phyloP scores from a whole-genome alignment of 2,888 invertebrate species.

The Ceratothoa steindachneri region DNA sequence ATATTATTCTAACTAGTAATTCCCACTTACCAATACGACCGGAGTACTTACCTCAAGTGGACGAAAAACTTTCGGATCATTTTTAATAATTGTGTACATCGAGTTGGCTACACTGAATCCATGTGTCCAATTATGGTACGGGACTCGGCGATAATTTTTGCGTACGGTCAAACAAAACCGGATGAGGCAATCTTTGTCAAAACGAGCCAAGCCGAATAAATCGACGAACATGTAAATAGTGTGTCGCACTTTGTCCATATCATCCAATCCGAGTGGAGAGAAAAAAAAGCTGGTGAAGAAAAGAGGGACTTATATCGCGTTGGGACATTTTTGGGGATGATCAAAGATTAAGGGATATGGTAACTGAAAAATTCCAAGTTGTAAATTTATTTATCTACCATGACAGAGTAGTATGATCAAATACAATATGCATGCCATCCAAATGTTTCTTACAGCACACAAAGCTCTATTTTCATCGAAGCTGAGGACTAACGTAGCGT shows the following conservation, averaged over 20 bases:
- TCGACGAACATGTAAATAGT: slow-evolving; percentile 72
- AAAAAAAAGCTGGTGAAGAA: slow-evolving; percentile 61
- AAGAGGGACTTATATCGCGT: neutral
- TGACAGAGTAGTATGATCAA: too few relatives aligned
- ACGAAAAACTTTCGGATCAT: slow-evolving; percentile 58
- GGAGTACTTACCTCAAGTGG: slow-evolving; percentile 61
- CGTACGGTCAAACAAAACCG: slow-evolving; percentile 71
- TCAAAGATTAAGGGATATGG: neutral
- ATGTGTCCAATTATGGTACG: slow-evolving; percentile 84
- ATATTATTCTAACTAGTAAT: too few relatives aligned
- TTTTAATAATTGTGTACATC: slow-evolving; percentile 71
- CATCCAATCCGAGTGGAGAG: slow-evolving; percentile 67
- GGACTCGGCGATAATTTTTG: slow-evolving; percentile 77
- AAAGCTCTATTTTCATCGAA: too few relatives aligned
- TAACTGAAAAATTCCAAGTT: neutral
- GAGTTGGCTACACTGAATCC: slow-evolving; percentile 82
- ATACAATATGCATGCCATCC: too few relatives aligned
- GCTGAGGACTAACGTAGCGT: too few relatives aligned
- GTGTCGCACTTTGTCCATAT: slow-evolving; percentile 67
- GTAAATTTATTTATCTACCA: too few relatives aligned
- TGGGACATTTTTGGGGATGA: neutral
- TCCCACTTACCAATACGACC: too few relatives aligned
- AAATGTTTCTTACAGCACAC: too few relatives aligned
- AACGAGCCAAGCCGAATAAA: slow-evolving; percentile 64
- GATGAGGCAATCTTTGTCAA: slow-evolving; percentile 59